These are phyloP conservation scores for Nanorana parkeri DNA, from an alignment of 2,113 vertebrate genomes.

Conservation along the genomic window DNA sequence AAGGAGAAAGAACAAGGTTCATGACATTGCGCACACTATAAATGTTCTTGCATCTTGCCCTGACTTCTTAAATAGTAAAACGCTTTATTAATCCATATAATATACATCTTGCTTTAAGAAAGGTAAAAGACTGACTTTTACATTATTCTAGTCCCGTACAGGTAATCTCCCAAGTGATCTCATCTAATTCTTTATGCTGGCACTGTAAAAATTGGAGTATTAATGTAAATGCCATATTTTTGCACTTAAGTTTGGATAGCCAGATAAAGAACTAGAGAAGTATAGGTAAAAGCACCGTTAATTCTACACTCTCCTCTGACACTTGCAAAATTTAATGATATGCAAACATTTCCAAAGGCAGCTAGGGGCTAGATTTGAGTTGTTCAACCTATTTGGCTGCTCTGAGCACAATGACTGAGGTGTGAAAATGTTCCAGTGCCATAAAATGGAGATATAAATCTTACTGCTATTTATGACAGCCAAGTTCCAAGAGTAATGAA, in stretches of 20 bases:
- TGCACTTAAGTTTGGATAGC: neutral
- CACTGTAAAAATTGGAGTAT: neutral
- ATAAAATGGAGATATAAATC: conserved; percentile 46
- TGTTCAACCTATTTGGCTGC: conserved; percentile 19
- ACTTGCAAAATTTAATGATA: conserved; percentile 19
- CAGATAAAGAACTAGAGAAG: neutral
- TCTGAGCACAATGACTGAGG: conserved; percentile 33
- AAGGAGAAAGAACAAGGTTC: too few species aligned
- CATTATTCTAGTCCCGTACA: neutral
- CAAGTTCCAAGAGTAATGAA: conserved; percentile 16
- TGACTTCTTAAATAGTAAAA: neutral
- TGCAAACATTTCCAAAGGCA: neutral
- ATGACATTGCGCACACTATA: too few species aligned
- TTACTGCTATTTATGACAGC: conserved; percentile 44
- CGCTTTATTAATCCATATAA: neutral
- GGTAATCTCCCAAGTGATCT: neutral
- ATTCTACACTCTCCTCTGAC: neutral
- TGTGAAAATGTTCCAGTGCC: conserved; percentile 21
- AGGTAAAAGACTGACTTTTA: conserved; percentile 9
- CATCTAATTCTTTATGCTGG: neutral
- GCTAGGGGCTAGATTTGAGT: conserved; percentile 11
- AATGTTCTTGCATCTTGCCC: too few species aligned
- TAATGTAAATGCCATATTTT: conserved; percentile 34
- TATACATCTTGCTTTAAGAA: neutral
- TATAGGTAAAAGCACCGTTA: neutral